A percentile compares a stretch with the other conserved stretches of the same genome.
Conservation (phyloP, 2,888 invertebrate species). For the Sphecodes monilicornis region DNA sequence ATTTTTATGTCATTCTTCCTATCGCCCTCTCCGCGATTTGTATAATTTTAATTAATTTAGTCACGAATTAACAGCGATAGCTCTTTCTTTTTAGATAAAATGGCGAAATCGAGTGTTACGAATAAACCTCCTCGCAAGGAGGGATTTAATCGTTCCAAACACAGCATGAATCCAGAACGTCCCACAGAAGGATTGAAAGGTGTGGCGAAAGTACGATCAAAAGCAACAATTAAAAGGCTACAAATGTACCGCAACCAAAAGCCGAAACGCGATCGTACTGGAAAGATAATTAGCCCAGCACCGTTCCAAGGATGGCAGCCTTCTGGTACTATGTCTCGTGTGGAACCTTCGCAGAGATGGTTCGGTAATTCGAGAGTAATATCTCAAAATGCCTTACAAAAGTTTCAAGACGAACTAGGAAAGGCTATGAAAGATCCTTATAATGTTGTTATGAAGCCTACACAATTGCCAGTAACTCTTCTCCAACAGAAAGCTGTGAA, state of each 20-base stretch:
- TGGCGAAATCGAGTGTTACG: constrained; percentile 92
- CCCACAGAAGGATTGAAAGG: constrained; percentile 92
- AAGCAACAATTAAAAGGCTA: constrained; percentile 97
- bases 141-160: constrained; percentile 93
- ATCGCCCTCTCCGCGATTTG: not conserved
- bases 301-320: constrained; percentile 96
- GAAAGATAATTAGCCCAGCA: constrained; percentile 97
- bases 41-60: not conserved
- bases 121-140: constrained; percentile 92
- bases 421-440: constrained; percentile 98
- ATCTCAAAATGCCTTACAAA: constrained; percentile 94
- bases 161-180: constrained; percentile 98
- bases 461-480: constrained; percentile 96
- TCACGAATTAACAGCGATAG: not conserved
- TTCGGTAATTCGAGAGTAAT: constrained; percentile 99
- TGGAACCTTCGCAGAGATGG: constrained; percentile 99
- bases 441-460: constrained; percentile 98
- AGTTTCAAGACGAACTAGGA: constrained; percentile 97
- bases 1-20: not conserved
- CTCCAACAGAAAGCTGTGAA: constrained; percentile 96
- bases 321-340: constrained; percentile 95
- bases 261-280: constrained; percentile 94
- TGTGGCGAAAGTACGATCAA: constrained; percentile 93
- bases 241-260: constrained; percentile 99
- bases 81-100: constrained; percentile 81